Percentiles rank a stretch among this genome's conserved stretches.
Evolutionary conservation across 2,113 vertebrate genomes (phyloP).

Genomic region (Pituophis catenifer): DNA sequence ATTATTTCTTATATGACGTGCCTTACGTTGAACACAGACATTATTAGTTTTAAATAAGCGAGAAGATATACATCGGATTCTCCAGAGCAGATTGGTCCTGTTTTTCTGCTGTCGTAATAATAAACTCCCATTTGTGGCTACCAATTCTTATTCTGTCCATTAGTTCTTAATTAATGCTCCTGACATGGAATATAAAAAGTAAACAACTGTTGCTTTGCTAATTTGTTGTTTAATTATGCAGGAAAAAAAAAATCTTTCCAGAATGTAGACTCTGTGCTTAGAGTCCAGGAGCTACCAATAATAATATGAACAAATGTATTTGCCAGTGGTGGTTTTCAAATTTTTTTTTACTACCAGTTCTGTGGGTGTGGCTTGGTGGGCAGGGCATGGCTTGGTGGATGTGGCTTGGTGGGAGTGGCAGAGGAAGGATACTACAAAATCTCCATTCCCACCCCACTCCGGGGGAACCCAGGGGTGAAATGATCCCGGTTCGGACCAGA

Average conservation of each 20-base stretch:
- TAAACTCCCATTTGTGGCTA: constrained; percentile 43
- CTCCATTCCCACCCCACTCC: too few relatives aligned
- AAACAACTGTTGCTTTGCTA: constrained; percentile 50
- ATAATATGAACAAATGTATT: constrained; percentile 43
- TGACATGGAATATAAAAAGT: constrained; percentile 46
- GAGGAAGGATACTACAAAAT: too few relatives aligned
- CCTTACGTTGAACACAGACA: constrained; percentile 38
- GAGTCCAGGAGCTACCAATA: constrained; percentile 39
- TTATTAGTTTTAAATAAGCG: constrained; percentile 38
- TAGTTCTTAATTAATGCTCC: constrained; percentile 56
- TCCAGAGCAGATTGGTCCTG: constrained; percentile 42
- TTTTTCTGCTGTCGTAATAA: constrained; percentile 56
- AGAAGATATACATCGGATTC: constrained; percentile 25
- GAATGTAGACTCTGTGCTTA: constrained; percentile 37
- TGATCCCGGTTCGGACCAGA: too few relatives aligned
- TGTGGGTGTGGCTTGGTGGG: too few relatives aligned
- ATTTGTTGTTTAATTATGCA: constrained; percentile 56
- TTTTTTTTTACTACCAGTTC: too few relatives aligned
- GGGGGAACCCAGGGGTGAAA: too few relatives aligned
- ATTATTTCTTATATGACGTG: constrained; percentile 54
- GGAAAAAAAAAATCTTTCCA: constrained; percentile 44
- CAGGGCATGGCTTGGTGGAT: too few relatives aligned
- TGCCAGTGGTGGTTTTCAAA: background rate
- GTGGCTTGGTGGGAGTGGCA: too few relatives aligned
- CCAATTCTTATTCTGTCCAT: constrained; percentile 46